Conservation (phyloP, 2,888 invertebrate genomes). For the Proisotoma minuta region DNA sequence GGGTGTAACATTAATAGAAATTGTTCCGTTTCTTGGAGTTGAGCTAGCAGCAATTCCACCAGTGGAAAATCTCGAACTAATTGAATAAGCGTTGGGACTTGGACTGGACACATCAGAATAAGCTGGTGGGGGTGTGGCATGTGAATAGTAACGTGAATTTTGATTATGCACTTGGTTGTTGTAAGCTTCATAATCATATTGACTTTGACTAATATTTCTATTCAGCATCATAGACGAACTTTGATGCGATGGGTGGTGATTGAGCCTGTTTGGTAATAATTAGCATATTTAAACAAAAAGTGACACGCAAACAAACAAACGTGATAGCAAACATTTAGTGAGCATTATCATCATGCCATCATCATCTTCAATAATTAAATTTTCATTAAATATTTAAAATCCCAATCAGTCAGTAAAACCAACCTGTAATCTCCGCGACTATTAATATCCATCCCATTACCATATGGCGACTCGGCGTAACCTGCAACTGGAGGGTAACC, state of each 20-base stretch:
- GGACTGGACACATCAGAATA: slow-evolving; percentile 29
- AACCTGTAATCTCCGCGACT: slow-evolving; percentile 47
- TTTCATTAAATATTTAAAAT: not conserved
- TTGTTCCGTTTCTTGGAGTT: slow-evolving; percentile 25
- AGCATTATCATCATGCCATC: not conserved
- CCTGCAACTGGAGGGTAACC: slow-evolving; percentile 23
- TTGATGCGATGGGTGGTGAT: slow-evolving; percentile 28
- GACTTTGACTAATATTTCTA: slow-evolving; percentile 43
- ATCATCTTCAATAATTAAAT: not conserved
- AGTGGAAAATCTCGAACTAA: slow-evolving; percentile 27
- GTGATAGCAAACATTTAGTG: not conserved
- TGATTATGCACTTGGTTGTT: slow-evolving; percentile 31
- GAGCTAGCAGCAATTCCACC: slow-evolving; percentile 29
- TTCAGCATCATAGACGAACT: slow-evolving; percentile 25
- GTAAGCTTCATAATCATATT: slow-evolving; percentile 42
- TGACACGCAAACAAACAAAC: not conserved
- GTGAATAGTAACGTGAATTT: slow-evolving; percentile 36
- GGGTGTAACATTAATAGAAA: slow-evolving; percentile 10
- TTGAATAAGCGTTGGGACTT: slow-evolving; percentile 33
- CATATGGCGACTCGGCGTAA: slow-evolving; percentile 39
- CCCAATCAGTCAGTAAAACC: not conserved
- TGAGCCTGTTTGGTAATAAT: slow-evolving; percentile 32
- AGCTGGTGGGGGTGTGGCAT: slow-evolving; percentile 39
- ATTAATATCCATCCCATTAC: slow-evolving; percentile 34
- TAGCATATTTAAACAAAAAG: not conserved